Evolutionary conservation across 2,113 vertebrate species (phyloP), one percentile per base, ranked within the genome.

Genomic region (Mirza zaza): DNA sequence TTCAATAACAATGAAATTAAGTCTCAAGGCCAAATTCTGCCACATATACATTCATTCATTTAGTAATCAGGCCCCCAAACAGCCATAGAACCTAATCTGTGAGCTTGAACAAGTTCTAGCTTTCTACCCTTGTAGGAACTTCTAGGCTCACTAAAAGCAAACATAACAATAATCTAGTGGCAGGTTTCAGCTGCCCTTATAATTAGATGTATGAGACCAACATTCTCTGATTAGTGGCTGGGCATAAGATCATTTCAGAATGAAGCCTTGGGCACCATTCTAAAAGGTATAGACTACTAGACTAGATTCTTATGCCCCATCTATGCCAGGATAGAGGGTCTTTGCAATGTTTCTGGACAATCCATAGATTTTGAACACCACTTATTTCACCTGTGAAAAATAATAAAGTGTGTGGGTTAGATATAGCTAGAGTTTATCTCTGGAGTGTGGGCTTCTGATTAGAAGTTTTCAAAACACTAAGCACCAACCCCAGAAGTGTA

Each of bases 1-100:
- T 86, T 86, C 83, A 13, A 42, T 59, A 68, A 79, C 75, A 79
- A 29, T 94, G 79, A 73, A 67, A 95, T 55, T 90, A 67, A 90
- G 63, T 94, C 63, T 71, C 85, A 86, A 86, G 32, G 36, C 27
- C 21, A 77, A 88, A 93, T 73, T 52, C 29, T 84, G 45, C 55
- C 34, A 23, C 18, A 55, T 52, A 45, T 4, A 29, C 3, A n/a
- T 27, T 77, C 48, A 63, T 88, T 85, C n/a, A 67, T 68, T 61
- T 63, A 93, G 61, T 73, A 96, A 89, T 2, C 14, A 89, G 55
- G 14, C 20, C 25, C 76, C 32, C 23, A 50, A 77, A 23, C 5
- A 85, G 7, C 27, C 77, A 86, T 11, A 76, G 17, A 83, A 65
- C 21, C 27, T 52, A 5, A 14, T 95, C 45, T 89, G 6, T 29